Percentiles rank a stretch among this genome's conserved stretches.
Evolutionary conservation across 2,888 invertebrate genomes (phyloP).

Genomic region (Zonitis immaculata): DNA sequence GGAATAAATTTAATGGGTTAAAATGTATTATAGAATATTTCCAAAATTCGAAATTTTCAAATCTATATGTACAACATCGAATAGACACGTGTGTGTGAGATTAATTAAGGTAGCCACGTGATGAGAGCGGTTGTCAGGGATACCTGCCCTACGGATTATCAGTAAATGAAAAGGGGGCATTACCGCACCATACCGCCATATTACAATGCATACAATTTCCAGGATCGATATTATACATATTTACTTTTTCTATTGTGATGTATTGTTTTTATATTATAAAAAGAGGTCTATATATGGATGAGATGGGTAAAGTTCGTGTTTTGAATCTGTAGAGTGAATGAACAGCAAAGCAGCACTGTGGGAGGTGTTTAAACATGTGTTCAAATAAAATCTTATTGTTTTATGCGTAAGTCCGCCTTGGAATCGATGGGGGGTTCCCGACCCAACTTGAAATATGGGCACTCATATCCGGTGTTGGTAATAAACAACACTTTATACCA

Average conservation of each 20-base stretch:
- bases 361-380: constrained; percentile 44
- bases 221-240: background rate
- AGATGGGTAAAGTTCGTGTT: background rate
- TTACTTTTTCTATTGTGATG: background rate
- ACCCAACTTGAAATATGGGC: constrained; percentile 35
- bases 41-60: no score
- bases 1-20: no score
- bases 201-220: background rate
- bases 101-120: constrained; percentile 17
- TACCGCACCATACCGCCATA: background rate
- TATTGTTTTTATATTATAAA: background rate
- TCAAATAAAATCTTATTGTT: constrained; percentile 45
- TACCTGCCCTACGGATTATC: background rate
- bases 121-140: constrained; percentile 4
- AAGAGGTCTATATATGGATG: background rate
- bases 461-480: constrained; percentile 32
- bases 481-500: no score
- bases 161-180: background rate
- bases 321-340: background rate
- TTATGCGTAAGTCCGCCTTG: constrained; percentile 38
- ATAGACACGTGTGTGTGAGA: constrained; percentile 14
- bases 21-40: no score
- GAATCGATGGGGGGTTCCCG: constrained; percentile 29
- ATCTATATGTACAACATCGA: constrained; percentile 2
- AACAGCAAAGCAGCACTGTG: constrained; percentile 25